Evolutionary conservation across 2,888 invertebrate species (phyloP), one percentile per base, ranked within the genome.

Genomic region (Muscina levida): DNA sequence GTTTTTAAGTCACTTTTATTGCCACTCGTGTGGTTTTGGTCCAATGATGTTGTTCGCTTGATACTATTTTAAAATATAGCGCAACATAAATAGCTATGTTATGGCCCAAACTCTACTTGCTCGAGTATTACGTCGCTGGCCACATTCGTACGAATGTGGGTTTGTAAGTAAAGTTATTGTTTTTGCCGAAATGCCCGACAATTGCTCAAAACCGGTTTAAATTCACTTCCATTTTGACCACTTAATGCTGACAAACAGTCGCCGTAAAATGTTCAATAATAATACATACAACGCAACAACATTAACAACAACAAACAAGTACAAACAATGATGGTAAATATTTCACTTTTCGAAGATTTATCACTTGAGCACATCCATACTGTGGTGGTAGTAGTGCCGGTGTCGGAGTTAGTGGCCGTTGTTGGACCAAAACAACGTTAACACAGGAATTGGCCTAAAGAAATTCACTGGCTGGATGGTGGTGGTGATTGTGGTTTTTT

Each of bases 201-300:
- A 59, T 53, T 22, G 39, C 26, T 75, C 22, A 75, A 68, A 81
- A 81, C 78, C 68, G 48, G 81, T 78, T 77, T 75, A 0, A 65
- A 57, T 22, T 1, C 65, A 72, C 56, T 72, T 68, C 22, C 56
- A 72, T 48, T 72, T 56, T 15, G 24, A 75, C 39, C 59, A 68
- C 19, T 68, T 44, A 66, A 13, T 42, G n/a, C 37, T 46, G 31
- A 31, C 31, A 59, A 42, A 59, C 59, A 72, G 48, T 15, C 10
- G 39, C 39, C 46, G 19, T 31, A 8, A 44, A 11, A 22, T 24
- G 51, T 51, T 17, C 22, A 51, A 4, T 19, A 1, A 2, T n/a
- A n/a, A n/a, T n/a, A n/a, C n/a, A n/a, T 11, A 11, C 39, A 11
- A 4, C 51, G 11, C 42, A 70, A 24, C 53, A 24, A 15, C 17